These are phyloP conservation scores for Fissipunctia ypsillon DNA, from an alignment of 2,888 invertebrate species.

Conservation along the genomic window DNA sequence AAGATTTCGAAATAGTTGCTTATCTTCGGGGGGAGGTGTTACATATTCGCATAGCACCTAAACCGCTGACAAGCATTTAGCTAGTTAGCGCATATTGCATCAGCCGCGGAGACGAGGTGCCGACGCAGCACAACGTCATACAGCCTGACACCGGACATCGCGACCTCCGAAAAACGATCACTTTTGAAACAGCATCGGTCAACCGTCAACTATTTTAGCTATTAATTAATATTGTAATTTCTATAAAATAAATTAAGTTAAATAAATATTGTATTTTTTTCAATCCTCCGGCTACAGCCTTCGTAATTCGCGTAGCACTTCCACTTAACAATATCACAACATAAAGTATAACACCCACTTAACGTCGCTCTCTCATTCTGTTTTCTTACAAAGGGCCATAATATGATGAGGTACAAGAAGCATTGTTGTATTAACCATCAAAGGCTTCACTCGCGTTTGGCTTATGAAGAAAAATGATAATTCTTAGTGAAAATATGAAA, in stretches of 20 bases:
- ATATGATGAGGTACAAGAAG: conserved; percentile 75
- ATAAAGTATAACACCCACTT: conserved; percentile 82
- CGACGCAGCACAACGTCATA: background rate
- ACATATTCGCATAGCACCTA: background rate
- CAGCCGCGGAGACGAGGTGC: background rate
- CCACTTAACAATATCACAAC: conserved; percentile 81
- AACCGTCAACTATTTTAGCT: too few relatives aligned
- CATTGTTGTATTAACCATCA: conserved; percentile 78
- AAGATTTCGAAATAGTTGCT: background rate
- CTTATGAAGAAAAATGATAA: conserved; percentile 73
- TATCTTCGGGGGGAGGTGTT: background rate
- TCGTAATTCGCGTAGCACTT: conserved; percentile 68
- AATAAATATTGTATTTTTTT: too few relatives aligned
- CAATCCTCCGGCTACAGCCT: too few relatives aligned
- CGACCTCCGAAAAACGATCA: too few relatives aligned
- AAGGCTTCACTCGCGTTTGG: conserved; percentile 69
- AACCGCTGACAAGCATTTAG: background rate
- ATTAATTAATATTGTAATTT: too few relatives aligned
- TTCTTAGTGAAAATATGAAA: conserved; percentile 74
- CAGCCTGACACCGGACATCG: too few relatives aligned
- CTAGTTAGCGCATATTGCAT: background rate
- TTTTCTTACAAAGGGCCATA: conserved; percentile 74
- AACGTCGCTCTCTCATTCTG: conserved; percentile 74
- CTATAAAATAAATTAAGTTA: too few relatives aligned
- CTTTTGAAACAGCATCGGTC: too few relatives aligned